These are phyloP conservation scores for Scatophagus argus DNA, from an alignment of 2,113 vertebrate genomes.

Conservation along the genomic window DNA sequence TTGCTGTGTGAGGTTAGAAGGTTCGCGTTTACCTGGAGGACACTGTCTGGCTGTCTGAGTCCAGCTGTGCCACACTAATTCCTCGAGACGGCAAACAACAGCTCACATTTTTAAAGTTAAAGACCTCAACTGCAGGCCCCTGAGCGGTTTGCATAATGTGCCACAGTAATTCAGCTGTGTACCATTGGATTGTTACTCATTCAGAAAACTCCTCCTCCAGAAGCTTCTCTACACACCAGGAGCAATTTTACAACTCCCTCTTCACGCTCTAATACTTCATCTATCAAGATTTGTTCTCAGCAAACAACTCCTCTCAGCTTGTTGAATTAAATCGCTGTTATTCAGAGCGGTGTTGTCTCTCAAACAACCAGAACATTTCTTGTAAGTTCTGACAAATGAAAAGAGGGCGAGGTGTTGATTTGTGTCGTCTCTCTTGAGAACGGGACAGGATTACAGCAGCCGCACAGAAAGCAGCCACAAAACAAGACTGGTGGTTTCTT, in stretches of 20 bases:
- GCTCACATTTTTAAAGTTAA: neutral
- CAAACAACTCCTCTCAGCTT: neutral
- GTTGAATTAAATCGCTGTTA: neutral
- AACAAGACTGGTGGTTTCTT: constrained; percentile 15
- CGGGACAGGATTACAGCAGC: constrained; percentile 19
- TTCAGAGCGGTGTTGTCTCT: neutral
- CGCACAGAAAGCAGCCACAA: neutral
- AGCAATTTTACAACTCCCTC: neutral
- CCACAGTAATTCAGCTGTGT: neutral
- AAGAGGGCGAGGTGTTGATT: constrained; percentile 9
- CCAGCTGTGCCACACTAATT: constrained; percentile 38
- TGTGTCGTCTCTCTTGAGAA: constrained; percentile 12
- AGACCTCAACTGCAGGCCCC: neutral
- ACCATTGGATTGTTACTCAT: neutral
- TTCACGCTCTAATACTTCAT: neutral
- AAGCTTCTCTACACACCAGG: neutral
- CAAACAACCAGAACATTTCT: neutral
- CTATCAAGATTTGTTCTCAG: neutral
- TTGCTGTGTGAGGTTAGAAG: constrained; percentile 31
- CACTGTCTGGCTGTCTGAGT: constrained; percentile 10
- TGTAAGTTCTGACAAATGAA: neutral
- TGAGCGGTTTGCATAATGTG: neutral
- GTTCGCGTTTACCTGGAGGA: constrained; percentile 51
- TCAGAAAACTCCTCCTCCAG: neutral
- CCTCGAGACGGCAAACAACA: neutral